Evolutionary conservation across 1,140 invertebrate genomes (phyloP).

Genomic region (Bombyx mandarina): DNA sequence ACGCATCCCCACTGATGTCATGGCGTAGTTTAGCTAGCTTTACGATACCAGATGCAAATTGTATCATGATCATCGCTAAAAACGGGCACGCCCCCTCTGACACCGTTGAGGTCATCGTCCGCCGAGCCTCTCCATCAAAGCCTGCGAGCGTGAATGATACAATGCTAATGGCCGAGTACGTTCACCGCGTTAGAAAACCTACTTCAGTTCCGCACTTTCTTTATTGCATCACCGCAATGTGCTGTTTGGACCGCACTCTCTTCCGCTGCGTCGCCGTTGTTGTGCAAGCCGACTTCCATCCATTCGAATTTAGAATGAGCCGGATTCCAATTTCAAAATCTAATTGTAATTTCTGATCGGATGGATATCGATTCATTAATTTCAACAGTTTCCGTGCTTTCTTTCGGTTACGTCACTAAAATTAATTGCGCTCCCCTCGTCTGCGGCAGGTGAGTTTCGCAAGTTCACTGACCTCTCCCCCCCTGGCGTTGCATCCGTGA

Average conservation of each 20-base stretch:
- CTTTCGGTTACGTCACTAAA: slow-evolving; percentile 39
- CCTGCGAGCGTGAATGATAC: slow-evolving; percentile 54
- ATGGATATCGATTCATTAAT: slow-evolving; percentile 17
- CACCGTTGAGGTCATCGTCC: slow-evolving; percentile 55
- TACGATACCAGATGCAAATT: slow-evolving; percentile 18
- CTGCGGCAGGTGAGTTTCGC: slow-evolving; percentile 62
- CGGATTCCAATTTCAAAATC: slow-evolving; percentile 38
- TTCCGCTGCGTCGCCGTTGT: slow-evolving; percentile 40
- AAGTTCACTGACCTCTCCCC: slow-evolving; percentile 61
- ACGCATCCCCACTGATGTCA: slow-evolving; percentile 20
- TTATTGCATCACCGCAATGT: slow-evolving; percentile 60
- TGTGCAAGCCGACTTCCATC: slow-evolving; percentile 18
- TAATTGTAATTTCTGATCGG: slow-evolving; percentile 8
- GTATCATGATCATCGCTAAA: slow-evolving; percentile 36
- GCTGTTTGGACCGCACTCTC: slow-evolving; percentile 60
- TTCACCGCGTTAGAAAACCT: slow-evolving; percentile 67
- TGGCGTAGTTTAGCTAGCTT: slow-evolving; percentile 35
- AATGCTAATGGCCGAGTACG: slow-evolving; percentile 61
- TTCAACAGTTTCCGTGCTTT: slow-evolving; percentile 38
- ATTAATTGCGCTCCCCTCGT: slow-evolving; percentile 30
- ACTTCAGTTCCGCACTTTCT: slow-evolving; percentile 68
- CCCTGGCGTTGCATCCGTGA: slow-evolving; percentile 35
- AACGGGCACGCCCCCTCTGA: slow-evolving; percentile 31
- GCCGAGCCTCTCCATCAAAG: slow-evolving; percentile 40
- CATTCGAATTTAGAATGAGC: slow-evolving; percentile 30